Percentiles rank a stretch among this genome's conserved stretches.
phyloP scores from a whole-genome alignment of 2,888 invertebrate genomes.

The Germaria angustata region DNA sequence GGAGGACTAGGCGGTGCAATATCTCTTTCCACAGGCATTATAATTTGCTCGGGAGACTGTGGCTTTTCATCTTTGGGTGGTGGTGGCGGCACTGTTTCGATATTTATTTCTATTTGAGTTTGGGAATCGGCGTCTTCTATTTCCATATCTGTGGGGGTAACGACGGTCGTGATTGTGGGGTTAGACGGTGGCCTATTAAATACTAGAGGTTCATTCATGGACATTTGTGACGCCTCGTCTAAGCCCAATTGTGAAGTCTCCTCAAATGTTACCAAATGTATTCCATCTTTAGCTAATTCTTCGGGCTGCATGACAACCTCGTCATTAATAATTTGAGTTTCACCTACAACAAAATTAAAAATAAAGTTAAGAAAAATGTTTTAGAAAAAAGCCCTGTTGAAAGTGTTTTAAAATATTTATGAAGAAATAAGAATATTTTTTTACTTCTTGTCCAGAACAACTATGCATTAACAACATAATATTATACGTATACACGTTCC shows the following conservation, averaged over 20 bases:
- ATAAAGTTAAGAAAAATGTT: neutral
- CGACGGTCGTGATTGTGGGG: slow-evolving; percentile 23
- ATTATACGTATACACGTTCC: no score
- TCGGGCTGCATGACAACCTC: slow-evolving; percentile 74
- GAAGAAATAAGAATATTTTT: no score
- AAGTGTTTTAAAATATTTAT: no score
- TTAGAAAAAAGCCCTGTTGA: no score
- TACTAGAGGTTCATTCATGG: slow-evolving; percentile 73
- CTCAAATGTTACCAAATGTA: slow-evolving; percentile 77
- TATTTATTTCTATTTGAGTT: slow-evolving; percentile 8
- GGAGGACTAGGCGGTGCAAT: neutral
- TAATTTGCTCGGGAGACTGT: neutral
- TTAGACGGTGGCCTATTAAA: slow-evolving; percentile 69
- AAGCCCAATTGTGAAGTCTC: slow-evolving; percentile 73
- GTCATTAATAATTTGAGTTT: slow-evolving; percentile 75
- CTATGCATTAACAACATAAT: no score
- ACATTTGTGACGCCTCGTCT: slow-evolving; percentile 74
- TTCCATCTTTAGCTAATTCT: slow-evolving; percentile 77
- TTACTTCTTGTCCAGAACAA: no score
- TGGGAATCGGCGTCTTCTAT: slow-evolving; percentile 48
- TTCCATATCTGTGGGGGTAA: slow-evolving; percentile 61
- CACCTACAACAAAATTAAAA: slow-evolving; percentile 61
- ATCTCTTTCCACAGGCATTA: neutral
- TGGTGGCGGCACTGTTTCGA: slow-evolving; percentile 58
- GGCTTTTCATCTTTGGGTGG: neutral